phyloP scores from a whole-genome alignment of 2,113 vertebrate species.

The Crotalus tigris region DNA sequence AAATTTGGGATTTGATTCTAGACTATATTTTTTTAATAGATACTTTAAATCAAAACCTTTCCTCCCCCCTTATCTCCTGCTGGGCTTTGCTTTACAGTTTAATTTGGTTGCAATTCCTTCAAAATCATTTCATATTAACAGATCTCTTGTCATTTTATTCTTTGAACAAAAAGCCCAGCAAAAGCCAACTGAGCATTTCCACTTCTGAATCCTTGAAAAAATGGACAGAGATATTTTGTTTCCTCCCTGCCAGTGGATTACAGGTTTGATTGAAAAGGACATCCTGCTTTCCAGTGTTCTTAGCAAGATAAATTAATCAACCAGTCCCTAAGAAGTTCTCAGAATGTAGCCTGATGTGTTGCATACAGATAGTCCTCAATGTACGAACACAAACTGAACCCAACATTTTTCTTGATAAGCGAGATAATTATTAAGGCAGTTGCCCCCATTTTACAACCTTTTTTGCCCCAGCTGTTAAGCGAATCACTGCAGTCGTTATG shows the following conservation, averaged over 20 bases:
- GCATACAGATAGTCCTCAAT: too few relatives aligned
- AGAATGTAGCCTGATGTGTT: too few relatives aligned
- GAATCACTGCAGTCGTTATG: too few relatives aligned
- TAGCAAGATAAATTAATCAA: constrained; percentile 1
- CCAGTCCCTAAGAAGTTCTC: not conserved
- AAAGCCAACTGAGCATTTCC: constrained; percentile 19
- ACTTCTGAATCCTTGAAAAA: constrained; percentile 3
- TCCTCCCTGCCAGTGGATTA: constrained; percentile 36
- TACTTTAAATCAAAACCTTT: constrained; percentile 59
- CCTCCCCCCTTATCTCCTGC: constrained; percentile 56
- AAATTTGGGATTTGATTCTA: constrained; percentile 57
- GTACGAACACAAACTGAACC: too few relatives aligned
- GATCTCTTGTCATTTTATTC: constrained; percentile 33
- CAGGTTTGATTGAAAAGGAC: constrained; percentile 40
- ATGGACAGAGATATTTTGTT: constrained; percentile 29
- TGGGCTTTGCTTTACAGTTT: constrained; percentile 62
- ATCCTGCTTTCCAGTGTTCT: constrained; percentile 31
- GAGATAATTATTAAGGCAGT: too few relatives aligned
- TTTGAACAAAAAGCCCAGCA: constrained; percentile 9
- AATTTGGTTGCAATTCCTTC: constrained; percentile 61
- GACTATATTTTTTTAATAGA: constrained; percentile 61
- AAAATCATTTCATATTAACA: constrained; percentile 61
- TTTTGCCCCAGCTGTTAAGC: too few relatives aligned
- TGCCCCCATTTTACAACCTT: too few relatives aligned
- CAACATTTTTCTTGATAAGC: too few relatives aligned